These are phyloP conservation scores for Solenopsis invicta DNA, from an alignment of 1,140 invertebrate species.

Conservation along the genomic window DNA sequence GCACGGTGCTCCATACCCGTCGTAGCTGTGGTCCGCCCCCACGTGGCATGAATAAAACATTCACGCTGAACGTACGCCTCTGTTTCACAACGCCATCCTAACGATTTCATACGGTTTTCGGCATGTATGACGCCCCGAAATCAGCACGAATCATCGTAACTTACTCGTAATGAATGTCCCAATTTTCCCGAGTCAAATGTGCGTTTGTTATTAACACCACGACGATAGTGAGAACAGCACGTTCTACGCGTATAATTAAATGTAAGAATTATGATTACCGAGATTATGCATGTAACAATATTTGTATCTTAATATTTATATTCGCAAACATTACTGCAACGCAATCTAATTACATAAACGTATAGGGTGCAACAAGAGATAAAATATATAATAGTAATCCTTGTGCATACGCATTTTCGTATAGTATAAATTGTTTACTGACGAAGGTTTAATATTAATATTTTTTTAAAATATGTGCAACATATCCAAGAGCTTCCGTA, in stretches of 20 bases:
- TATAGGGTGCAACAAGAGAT: neutral
- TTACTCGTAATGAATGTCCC: conserved; percentile 23
- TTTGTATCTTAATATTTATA: conserved; percentile 20
- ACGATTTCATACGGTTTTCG: conserved; percentile 56
- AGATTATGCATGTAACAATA: neutral
- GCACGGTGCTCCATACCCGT: conserved; percentile 50
- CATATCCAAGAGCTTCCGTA: neutral
- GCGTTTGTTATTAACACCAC: neutral
- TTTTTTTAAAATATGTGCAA: neutral
- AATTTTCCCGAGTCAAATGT: conserved; percentile 13
- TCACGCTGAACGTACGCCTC: conserved; percentile 57
- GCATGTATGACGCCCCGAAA: conserved; percentile 49
- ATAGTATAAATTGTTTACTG: neutral
- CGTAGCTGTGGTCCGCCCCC: conserved; percentile 25
- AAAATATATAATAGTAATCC: conserved; percentile 8
- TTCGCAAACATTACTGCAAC: neutral
- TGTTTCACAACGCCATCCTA: conserved; percentile 55
- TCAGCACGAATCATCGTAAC: conserved; percentile 36
- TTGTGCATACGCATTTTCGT: neutral
- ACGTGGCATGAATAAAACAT: conserved; percentile 70
- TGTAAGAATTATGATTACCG: neutral
- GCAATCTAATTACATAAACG: neutral
- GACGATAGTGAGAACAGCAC: neutral
- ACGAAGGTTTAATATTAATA: conserved; percentile 9
- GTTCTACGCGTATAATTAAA: neutral